Evolutionary conservation across 2,113 vertebrate species (phyloP), one percentile per base, ranked within the genome.

Genomic region (Brachyhypopomus occidentalis): DNA sequence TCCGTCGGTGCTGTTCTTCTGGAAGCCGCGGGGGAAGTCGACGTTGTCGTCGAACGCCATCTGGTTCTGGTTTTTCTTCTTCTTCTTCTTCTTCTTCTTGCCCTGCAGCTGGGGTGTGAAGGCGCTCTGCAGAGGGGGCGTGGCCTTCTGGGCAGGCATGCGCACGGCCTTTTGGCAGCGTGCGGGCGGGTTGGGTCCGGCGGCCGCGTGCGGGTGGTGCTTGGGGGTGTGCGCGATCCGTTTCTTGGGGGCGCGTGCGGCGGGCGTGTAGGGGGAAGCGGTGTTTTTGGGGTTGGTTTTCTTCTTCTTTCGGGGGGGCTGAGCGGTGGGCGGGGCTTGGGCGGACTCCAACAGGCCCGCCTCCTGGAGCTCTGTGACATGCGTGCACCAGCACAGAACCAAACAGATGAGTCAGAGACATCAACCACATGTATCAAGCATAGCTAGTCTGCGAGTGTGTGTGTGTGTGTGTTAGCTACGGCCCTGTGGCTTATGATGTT

Each of bases 291-390:
- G 14, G 81, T 2, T 77, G 78, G 52, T 72, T 86, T 89, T 92
- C 77, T 36, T 88, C 84, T 86, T 93, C 87, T 94, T 94, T n/a
- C 41, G 83, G 1, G 87, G 86, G 0, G 88, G 90, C 27, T 67
- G 88, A 14, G 3, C 23, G 55, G 72, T 14, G 14, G 0, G 12
- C 19, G 62, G 2, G 12, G 63, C 25, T 3, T 22, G 1, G 45
- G 4, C 1, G 1, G 55, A 60, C 0, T 52, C 38, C 17, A 90
- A 41, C 25, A 77, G 1, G 20, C 87, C 88, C 4, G 85, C 89
- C 59, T 81, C 83, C 79, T 79, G 82, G 20, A 94, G 78, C 8
- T 88, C 93, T 94, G 86, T 0, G 60, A 79, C 75, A 89, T 69
- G 83, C 27, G 78, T 22, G 52, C 1, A 55, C 2, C 82, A 62